Evolutionary conservation across 1,140 invertebrate genomes (phyloP).

Genomic region (Trypoxylus dichotomus): DNA sequence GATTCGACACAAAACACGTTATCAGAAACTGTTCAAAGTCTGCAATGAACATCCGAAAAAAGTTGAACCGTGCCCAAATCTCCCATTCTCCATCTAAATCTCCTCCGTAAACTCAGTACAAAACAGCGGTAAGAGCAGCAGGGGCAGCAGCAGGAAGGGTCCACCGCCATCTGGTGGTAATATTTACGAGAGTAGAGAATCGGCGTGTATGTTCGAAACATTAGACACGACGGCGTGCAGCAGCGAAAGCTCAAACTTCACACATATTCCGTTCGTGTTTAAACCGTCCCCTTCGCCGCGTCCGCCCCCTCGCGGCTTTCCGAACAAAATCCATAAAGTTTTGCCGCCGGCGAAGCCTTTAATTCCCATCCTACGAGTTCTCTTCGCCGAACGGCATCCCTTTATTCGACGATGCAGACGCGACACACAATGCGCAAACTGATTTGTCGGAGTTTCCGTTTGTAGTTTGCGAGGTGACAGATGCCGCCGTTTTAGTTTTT

Average conservation of each 20-base stretch:
- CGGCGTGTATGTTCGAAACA: background rate
- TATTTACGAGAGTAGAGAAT: background rate
- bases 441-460: slow-evolving; percentile 1
- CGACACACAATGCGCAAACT: background rate
- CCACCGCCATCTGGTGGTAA: background rate
- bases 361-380: background rate
- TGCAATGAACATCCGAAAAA: too few relatives aligned
- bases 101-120: background rate
- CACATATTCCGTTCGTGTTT: background rate
- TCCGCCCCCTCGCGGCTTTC: too few relatives aligned
- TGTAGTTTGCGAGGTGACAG: background rate
- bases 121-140: background rate
- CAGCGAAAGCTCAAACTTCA: background rate
- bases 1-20: background rate
- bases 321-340: background rate
- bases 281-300: background rate
- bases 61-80: background rate
- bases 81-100: background rate
- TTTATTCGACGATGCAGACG: background rate
- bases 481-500: background rate
- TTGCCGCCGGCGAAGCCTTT: background rate
- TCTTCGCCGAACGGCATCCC: background rate
- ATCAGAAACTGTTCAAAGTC: background rate
- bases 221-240: background rate
- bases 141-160: background rate